A percentile compares a stretch with the other conserved stretches of the same genome.
Conservation (phyloP, 64 coral and sea anemone species). For the Pachyseris speciosa region DNA sequence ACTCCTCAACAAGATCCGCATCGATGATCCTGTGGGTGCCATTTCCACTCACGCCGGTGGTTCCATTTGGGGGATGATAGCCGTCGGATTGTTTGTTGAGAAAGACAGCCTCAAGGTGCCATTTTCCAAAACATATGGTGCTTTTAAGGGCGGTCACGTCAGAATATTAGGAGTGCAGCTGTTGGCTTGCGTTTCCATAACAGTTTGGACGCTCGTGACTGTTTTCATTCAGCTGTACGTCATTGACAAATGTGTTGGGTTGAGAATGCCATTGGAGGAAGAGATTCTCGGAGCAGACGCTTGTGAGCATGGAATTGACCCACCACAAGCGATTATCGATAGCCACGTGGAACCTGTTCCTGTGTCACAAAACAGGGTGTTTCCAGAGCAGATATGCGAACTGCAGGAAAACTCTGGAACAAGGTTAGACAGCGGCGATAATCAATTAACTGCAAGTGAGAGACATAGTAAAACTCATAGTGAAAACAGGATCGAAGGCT, state of each 20-base stretch:
- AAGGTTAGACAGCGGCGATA: neutral
- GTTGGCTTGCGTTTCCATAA: slow-evolving; percentile 60
- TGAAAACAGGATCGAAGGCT: neutral
- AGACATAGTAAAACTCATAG: neutral
- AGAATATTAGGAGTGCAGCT: slow-evolving; percentile 85
- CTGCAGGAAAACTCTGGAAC: neutral
- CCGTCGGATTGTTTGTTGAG: slow-evolving; percentile 91
- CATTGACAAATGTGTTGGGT: slow-evolving; percentile 55
- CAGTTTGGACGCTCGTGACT: slow-evolving; percentile 43
- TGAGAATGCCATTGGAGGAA: slow-evolving; percentile 45
- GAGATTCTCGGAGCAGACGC: slow-evolving; percentile 62
- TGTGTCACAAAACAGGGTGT: neutral
- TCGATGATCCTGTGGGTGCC: slow-evolving; percentile 90
- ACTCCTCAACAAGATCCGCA: slow-evolving; percentile 63
- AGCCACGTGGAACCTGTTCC: neutral
- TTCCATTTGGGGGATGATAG: slow-evolving; percentile 88
- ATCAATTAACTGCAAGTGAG: neutral
- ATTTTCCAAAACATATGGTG: slow-evolving; percentile 83
- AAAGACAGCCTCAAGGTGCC: slow-evolving; percentile 64
- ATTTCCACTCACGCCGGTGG: slow-evolving; percentile 87
- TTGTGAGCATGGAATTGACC: slow-evolving; percentile 50
- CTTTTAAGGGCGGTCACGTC: slow-evolving; percentile 79
- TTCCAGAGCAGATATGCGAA: neutral
- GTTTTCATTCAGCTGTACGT: slow-evolving; percentile 57
- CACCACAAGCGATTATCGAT: neutral